Evolutionary conservation across 2,888 invertebrate species (phyloP), one percentile per base, ranked within the genome.

Genomic region (Agrotis exclamationis): DNA sequence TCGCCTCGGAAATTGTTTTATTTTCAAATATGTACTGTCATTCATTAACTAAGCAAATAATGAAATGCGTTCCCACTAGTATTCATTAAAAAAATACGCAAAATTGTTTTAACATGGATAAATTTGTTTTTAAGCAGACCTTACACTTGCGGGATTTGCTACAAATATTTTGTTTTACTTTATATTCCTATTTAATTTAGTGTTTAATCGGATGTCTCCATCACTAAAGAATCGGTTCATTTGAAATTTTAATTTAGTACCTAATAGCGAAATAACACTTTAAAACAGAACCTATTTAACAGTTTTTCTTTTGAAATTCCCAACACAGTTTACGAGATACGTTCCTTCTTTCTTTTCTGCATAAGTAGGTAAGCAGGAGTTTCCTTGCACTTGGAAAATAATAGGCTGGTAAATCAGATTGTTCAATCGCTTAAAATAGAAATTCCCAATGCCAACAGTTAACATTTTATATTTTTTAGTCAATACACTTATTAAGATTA

Each of bases 11-110:
- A 76, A 69, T 76, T 45, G 73, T 76, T 65, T 76, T 50, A 44
- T 24, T 58, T 65, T 62, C 59, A 51, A 70, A 70, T 70, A 58
- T 58, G 54, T 50, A 70, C 70, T 65, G 70, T 78, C 80, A 16
- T 39, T 20, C 11, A 54, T 50, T 64, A 50, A 80, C 62, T 60
- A 58, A 3, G 24, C 7, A 16, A 63, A 44, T 20, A 2, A n/a
- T 51, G 20, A 11, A 20, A 6, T 28, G 14, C 18, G 14, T n/a
- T n/a, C n/a, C n/a, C n/a, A n/a, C n/a, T n/a, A n/a, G n/a, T n/a
- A n/a, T n/a, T n/a, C n/a, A n/a, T n/a, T n/a, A n/a, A n/a, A n/a
- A n/a, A n/a, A n/a, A n/a, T n/a, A n/a, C n/a, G 18, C 2, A 2
- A 20, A 6, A 5, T 22, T 39, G 48, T 66, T 18, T 22, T 7